Percentiles rank a stretch among this genome's conserved stretches.
Conservation (phyloP, 2,797 vertebrate species). For the Mus caroli region DNA sequence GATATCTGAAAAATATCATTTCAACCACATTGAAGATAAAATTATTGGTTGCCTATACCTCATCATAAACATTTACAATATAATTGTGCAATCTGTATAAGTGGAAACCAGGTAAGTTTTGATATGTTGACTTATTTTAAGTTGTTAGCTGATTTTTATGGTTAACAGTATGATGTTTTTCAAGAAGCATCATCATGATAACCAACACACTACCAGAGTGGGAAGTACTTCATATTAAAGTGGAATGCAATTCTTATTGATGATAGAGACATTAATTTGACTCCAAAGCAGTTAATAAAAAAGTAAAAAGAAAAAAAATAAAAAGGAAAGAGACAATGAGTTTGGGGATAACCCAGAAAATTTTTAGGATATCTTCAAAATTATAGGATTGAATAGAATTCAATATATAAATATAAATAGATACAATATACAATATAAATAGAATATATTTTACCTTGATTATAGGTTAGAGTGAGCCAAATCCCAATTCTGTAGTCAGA, state of each 20-base stretch:
- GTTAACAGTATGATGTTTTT: background rate
- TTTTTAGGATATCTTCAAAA: background rate
- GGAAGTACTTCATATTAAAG: background rate
- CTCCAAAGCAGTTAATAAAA: background rate
- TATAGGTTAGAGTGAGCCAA: background rate
- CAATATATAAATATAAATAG: no score
- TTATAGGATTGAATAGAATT: background rate
- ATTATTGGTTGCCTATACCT: background rate
- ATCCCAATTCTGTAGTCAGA: background rate
- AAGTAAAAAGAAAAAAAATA: background rate
- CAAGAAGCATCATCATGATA: background rate
- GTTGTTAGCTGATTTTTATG: background rate
- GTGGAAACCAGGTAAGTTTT: background rate
- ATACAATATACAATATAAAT: no score
- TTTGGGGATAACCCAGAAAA: background rate
- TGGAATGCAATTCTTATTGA: background rate
- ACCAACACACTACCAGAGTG: background rate
- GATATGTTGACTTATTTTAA: background rate
- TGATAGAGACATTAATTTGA: background rate
- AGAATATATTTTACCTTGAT: background rate
- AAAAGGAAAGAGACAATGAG: background rate
- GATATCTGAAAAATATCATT: background rate
- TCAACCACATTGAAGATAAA: background rate
- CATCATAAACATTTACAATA: background rate
- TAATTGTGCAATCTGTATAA: background rate